Evolutionary conservation across 2,797 vertebrate genomes (phyloP).

Genomic region (Sebastes taczanowskii): DNA sequence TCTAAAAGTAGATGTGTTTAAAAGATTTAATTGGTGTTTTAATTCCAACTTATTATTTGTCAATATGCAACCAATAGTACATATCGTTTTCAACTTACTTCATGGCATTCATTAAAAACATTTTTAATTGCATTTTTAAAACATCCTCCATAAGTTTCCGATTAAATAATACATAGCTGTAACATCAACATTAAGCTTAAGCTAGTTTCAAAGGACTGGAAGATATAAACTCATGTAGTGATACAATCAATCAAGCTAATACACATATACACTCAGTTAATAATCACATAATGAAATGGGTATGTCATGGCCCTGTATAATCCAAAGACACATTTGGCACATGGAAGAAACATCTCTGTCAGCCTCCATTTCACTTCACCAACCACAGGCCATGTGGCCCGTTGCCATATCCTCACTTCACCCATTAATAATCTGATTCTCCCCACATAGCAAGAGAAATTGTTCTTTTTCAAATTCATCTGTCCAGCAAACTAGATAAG

Average conservation of each 20-base stretch:
- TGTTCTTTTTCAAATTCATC: background rate
- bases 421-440: background rate
- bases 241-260: background rate
- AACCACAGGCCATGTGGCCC: background rate
- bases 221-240: background rate
- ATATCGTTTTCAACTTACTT: background rate
- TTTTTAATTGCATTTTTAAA: background rate
- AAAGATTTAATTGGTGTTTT: background rate
- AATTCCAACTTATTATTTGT: background rate
- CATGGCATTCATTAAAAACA: background rate
- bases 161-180: background rate
- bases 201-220: background rate
- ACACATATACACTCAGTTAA: background rate
- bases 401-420: background rate
- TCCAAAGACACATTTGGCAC: background rate
- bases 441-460: background rate
- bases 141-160: background rate
- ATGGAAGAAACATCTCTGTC: slow-evolving; percentile 1
- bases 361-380: background rate
- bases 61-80: background rate
- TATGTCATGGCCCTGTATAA: background rate
- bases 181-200: background rate
- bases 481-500: background rate
- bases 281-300: background rate
- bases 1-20: background rate